phyloP scores from a whole-genome alignment of 2,113 vertebrate species.

The Ictalurus furcatus region DNA sequence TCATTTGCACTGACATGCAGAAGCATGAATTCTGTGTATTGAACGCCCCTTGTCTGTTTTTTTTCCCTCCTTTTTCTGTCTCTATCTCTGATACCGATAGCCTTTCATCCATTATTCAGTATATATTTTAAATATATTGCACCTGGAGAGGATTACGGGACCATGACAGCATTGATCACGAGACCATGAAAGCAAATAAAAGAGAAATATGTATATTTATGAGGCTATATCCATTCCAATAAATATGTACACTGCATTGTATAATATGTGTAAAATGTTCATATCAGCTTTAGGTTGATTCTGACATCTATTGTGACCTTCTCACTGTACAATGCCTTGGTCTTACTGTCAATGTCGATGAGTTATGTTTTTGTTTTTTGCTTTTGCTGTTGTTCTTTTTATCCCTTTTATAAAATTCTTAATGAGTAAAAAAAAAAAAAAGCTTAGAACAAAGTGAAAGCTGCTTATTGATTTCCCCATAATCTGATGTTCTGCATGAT shows the following conservation, averaged over 20 bases:
- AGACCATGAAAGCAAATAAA: neutral
- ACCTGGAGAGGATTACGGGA: neutral
- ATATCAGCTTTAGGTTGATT: neutral
- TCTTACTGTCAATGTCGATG: neutral
- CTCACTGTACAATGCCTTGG: neutral
- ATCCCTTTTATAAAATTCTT: neutral
- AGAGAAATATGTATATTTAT: neutral
- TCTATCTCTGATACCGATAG: neutral
- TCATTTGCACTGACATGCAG: neutral
- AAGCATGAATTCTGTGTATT: neutral
- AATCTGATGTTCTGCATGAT: neutral
- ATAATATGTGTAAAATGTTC: neutral
- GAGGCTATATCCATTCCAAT: neutral
- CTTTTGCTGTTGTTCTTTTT: neutral
- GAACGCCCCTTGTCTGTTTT: neutral
- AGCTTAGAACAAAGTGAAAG: neutral
- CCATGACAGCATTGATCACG: neutral
- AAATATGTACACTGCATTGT: neutral
- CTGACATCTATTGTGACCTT: neutral
- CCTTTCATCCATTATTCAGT: neutral
- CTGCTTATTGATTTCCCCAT: neutral
- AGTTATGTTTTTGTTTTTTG: neutral
- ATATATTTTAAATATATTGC: conserved; percentile 16
- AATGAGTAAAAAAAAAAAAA: neutral
- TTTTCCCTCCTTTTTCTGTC: neutral